Percentiles rank a stretch among this genome's conserved stretches.
Conservation (phyloP, 2,888 invertebrate species). For the Cryptocephalus primarius region DNA sequence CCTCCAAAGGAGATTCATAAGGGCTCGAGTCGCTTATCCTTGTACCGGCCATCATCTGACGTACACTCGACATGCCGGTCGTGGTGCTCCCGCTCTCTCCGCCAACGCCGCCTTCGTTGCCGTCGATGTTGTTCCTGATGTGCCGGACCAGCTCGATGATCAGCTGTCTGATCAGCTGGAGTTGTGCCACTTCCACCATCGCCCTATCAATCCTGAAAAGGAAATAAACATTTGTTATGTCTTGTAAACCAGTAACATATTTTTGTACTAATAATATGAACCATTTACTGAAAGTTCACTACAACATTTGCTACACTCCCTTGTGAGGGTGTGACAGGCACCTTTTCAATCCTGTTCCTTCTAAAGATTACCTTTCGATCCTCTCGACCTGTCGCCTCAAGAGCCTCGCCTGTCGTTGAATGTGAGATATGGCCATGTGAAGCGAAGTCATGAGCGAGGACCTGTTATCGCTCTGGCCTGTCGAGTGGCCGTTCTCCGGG, state of each 20-base stretch:
- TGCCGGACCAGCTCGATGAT: slow-evolving; percentile 53
- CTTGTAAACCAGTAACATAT: too few relatives aligned
- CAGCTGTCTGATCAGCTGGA: slow-evolving; percentile 51
- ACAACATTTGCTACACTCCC: too few relatives aligned
- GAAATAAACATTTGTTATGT: too few relatives aligned
- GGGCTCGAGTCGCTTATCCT: slow-evolving; percentile 34
- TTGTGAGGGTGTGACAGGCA: too few relatives aligned
- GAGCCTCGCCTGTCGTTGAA: slow-evolving; percentile 31
- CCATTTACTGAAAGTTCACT: too few relatives aligned
- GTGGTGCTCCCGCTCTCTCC: slow-evolving; percentile 19
- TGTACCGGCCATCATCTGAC: slow-evolving; percentile 38
- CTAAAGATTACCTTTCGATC: slow-evolving; percentile 18
- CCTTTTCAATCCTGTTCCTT: too few relatives aligned
- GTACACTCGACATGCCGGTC: slow-evolving; percentile 30
- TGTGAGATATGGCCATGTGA: slow-evolving; percentile 33
- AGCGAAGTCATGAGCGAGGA: slow-evolving; percentile 32
- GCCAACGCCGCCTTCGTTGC: slow-evolving; percentile 26
- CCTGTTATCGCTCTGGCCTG: slow-evolving; percentile 12
- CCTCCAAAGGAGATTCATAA: slow-evolving; percentile 22
- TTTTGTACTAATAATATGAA: neutral
- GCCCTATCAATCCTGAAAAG: slow-evolving; percentile 29
- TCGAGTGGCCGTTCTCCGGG: slow-evolving; percentile 12
- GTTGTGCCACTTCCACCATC: slow-evolving; percentile 36
- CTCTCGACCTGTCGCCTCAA: slow-evolving; percentile 30
- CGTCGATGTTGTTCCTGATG: slow-evolving; percentile 36